phyloP scores from a whole-genome alignment of 1,140 invertebrate genomes.

The Wasmannia auropunctata region DNA sequence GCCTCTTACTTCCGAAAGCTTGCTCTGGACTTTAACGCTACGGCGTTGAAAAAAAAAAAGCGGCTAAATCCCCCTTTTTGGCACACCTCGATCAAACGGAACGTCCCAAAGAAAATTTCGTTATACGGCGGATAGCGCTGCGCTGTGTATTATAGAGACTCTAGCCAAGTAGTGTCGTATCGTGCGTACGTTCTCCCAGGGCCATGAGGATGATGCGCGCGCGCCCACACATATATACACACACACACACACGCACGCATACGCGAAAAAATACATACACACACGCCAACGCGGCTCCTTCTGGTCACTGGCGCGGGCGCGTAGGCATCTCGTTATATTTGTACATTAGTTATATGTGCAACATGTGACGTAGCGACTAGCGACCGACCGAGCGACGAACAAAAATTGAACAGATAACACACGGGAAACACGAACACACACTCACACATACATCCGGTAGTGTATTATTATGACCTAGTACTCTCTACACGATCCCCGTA shows the following conservation, averaged over 20 bases:
- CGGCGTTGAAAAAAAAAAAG: slow-evolving; percentile 46
- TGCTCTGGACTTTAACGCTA: slow-evolving; percentile 2
- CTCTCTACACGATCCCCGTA: slow-evolving; percentile 43
- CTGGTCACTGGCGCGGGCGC: slow-evolving; percentile 71
- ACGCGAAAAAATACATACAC: background rate
- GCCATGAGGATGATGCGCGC: slow-evolving; percentile 29
- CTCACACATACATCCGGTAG: slow-evolving; percentile 77
- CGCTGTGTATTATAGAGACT: slow-evolving; percentile 82
- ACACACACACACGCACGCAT: background rate
- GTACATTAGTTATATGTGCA: slow-evolving; percentile 83
- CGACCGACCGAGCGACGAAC: slow-evolving; percentile 69
- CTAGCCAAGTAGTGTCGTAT: slow-evolving; percentile 81
- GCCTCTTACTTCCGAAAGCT: slow-evolving; percentile 11
- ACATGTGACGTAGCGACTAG: slow-evolving; percentile 78
- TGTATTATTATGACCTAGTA: slow-evolving; percentile 77
- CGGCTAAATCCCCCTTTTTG: slow-evolving; percentile 32
- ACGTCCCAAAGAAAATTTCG: slow-evolving; percentile 64
- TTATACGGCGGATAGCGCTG: slow-evolving; percentile 80
- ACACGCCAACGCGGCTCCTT: background rate
- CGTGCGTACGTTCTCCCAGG: slow-evolving; percentile 53
- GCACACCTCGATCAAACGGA: slow-evolving; percentile 26
- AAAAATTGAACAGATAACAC: slow-evolving; percentile 48
- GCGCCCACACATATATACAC: background rate
- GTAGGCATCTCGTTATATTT: slow-evolving; percentile 82
- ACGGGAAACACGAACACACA: slow-evolving; percentile 66